phyloP scores from a whole-genome alignment of 2,888 invertebrate species.

The Allygus modestus region DNA sequence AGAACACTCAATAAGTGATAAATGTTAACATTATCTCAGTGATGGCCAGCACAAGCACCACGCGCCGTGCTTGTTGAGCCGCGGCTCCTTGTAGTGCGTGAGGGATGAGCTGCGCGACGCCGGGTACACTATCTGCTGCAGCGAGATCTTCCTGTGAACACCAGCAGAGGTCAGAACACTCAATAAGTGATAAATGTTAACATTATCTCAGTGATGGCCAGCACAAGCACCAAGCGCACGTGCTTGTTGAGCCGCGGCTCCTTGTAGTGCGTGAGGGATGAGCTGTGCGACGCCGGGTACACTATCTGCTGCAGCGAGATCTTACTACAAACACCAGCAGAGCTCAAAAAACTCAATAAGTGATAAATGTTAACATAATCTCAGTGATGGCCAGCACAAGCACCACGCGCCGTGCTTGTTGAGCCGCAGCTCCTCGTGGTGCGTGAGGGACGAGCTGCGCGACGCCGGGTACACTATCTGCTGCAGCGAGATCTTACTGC shows the following conservation, averaged over 20 bases:
- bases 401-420: conserved; percentile 77
- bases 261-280: conserved; percentile 66
- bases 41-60: conserved; percentile 78
- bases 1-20: background rate
- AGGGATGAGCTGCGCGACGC: conserved; percentile 46
- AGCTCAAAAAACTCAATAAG: too few species aligned
- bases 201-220: conserved; percentile 78
- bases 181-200: too few species aligned
- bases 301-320: conserved; percentile 62
- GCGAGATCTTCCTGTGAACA: conserved; percentile 60
- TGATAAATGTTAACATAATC: too few species aligned
- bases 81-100: conserved; percentile 66
- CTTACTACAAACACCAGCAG: conserved; percentile 51
- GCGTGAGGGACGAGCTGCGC: conserved; percentile 61
- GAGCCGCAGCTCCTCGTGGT: conserved; percentile 72
- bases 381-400: conserved; percentile 78
- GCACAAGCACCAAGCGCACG: conserved; percentile 76
- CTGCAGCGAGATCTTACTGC: conserved; percentile 62
- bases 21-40: conserved; percentile 77
- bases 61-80: conserved; percentile 77
- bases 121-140: conserved; percentile 61
- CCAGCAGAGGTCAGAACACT: background rate
- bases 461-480: conserved; percentile 57
- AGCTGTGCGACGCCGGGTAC: conserved; percentile 10
- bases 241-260: conserved; percentile 76